Conservation (phyloP, 92 coral and sea anemone species). For the Phymanthus crucifer region DNA sequence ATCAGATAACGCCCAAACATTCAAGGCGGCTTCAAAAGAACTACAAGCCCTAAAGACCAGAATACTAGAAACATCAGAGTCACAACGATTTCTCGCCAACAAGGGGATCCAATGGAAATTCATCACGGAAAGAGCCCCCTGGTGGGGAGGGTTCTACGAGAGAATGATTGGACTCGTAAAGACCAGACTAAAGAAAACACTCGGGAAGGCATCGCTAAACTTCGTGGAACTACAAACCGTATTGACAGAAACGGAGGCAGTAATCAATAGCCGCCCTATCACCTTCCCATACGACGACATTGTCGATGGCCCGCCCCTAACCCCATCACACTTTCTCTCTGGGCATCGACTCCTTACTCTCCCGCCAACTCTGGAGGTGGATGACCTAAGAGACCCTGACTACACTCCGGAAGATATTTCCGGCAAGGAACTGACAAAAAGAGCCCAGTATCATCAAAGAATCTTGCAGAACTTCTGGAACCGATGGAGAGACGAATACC, state of each 20-base stretch:
- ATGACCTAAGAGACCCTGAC: constrained; percentile 21
- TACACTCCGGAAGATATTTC: not conserved
- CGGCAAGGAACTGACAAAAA: constrained; percentile 9
- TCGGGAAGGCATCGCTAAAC: constrained; percentile 25
- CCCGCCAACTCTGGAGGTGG: not conserved
- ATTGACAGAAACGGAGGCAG: constrained; percentile 25
- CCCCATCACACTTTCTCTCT: constrained; percentile 31
- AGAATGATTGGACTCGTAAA: constrained; percentile 28
- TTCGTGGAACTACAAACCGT: constrained; percentile 10
- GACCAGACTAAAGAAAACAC: constrained; percentile 26
- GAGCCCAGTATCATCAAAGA: constrained; percentile 17
- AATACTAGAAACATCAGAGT: constrained; percentile 4
- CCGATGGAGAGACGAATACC: constrained; percentile 5
- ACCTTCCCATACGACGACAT: constrained; percentile 23
- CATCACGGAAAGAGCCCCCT: no score
- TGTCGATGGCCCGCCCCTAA: constrained; percentile 24
- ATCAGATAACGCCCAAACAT: constrained; percentile 1
- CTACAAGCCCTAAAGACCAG: constrained; percentile 6
- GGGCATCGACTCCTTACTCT: constrained; percentile 28
- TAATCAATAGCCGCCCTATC: constrained; percentile 30
- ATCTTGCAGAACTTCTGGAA: constrained; percentile 21
- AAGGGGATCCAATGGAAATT: not conserved
- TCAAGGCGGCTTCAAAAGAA: not conserved
- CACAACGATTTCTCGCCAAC: constrained; percentile 6
- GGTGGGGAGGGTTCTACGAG: constrained; percentile 15